phyloP scores from a whole-genome alignment of 2,113 vertebrate genomes.

The Paradoxurus hermaphroditus region DNA sequence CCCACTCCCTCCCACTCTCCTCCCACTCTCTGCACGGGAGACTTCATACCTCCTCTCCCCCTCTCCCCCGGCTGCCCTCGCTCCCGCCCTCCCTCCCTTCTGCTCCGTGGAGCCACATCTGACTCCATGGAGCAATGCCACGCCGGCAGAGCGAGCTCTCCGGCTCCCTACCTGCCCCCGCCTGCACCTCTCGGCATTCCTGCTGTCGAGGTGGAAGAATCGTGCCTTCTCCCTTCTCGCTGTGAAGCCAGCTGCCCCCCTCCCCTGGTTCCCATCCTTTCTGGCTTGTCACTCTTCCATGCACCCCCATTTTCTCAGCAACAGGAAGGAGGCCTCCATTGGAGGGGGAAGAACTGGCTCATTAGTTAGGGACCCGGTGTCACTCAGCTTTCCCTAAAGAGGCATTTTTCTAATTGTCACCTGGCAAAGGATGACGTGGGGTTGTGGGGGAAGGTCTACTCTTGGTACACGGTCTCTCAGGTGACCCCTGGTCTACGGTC shows the following conservation, averaged over 20 bases:
- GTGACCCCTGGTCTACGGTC: neutral
- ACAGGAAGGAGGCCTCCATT: neutral
- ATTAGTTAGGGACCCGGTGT: too few relatives aligned
- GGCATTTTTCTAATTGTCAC: neutral
- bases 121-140: too few relatives aligned
- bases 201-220: neutral
- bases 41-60: neutral
- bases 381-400: neutral
- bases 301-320: neutral
- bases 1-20: too few relatives aligned
- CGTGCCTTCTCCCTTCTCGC: neutral
- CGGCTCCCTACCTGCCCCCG: neutral
- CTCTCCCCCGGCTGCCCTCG: neutral
- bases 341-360: neutral
- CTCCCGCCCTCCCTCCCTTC: neutral
- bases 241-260: neutral
- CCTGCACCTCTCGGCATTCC: neutral
- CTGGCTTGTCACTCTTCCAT: neutral
- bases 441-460: rapidly evolving
- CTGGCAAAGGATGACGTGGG: neutral
- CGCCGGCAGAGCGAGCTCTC: neutral
- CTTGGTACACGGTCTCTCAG: neutral
- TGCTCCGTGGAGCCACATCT: neutral
- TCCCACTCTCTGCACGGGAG: neutral
- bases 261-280: neutral